Percentiles rank a stretch among this genome's conserved stretches.
Evolutionary conservation across 2,797 vertebrate species (phyloP).

Genomic region (Acanthornis magna): DNA sequence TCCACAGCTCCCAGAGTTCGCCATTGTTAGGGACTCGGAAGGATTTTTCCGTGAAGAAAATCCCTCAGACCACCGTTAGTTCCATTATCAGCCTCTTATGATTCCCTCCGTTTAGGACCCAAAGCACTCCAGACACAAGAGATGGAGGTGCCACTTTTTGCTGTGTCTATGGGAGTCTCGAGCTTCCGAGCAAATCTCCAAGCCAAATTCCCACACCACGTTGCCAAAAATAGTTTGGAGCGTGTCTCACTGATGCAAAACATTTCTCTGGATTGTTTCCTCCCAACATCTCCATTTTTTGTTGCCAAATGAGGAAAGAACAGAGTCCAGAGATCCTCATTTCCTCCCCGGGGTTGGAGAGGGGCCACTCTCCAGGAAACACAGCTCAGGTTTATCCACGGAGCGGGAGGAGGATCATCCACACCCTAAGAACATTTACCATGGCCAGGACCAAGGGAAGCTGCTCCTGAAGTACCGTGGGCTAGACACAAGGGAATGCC

Average conservation of each 20-base stretch:
- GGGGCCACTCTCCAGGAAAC: neutral
- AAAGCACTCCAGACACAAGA: neutral
- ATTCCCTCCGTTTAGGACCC: neutral
- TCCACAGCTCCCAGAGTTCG: neutral
- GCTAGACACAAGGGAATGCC: neutral
- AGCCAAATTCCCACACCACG: constrained; percentile 44
- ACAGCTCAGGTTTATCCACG: neutral
- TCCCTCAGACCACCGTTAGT: neutral
- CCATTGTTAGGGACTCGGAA: neutral
- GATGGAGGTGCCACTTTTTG: constrained; percentile 27
- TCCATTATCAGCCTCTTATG: neutral
- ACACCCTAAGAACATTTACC: neutral
- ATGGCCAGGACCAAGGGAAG: neutral
- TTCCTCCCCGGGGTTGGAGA: neutral
- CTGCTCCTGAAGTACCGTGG: neutral
- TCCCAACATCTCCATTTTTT: neutral
- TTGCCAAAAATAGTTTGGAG: constrained; percentile 48
- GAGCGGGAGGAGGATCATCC: neutral
- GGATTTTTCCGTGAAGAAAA: neutral
- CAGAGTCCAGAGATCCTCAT: neutral
- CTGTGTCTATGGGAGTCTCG: neutral
- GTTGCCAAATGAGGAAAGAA: constrained; percentile 31
- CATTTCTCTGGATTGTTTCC: constrained; percentile 19
- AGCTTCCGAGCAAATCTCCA: neutral
- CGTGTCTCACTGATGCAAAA: constrained; percentile 14